Conservation (phyloP, 1,140 invertebrate genomes). For the Tetragnatha versicolor region DNA sequence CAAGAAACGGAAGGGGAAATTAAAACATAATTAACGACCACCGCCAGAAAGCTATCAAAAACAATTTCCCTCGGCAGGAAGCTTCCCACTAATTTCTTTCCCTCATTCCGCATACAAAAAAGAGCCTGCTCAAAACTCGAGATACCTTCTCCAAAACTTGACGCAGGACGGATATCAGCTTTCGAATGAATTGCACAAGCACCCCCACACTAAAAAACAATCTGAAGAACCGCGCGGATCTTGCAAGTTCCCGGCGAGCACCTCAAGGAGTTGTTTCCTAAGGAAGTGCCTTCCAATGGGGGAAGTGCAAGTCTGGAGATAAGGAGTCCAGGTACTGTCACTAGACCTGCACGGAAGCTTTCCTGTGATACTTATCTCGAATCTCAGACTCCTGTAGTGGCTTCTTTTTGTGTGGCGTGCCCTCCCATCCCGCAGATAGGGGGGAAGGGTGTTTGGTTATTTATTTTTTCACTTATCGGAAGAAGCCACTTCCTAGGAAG, state of each 20-base stretch:
- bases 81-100: no score
- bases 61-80: no score
- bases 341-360: conserved; percentile 29
- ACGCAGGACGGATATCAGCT: no score
- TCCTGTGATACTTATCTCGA: conserved; percentile 37
- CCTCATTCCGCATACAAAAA: no score
- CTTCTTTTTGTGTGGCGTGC: conserved; percentile 5
- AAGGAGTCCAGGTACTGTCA: conserved; percentile 44
- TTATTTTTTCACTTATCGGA: conserved; percentile 38
- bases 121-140: no score
- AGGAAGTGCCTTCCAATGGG: conserved; percentile 33
- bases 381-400: conserved; percentile 34
- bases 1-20: no score
- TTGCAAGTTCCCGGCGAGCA: background rate
- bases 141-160: no score
- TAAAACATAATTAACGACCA: no score
- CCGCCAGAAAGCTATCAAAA: no score
- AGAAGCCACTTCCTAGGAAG: conserved; percentile 32
- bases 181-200: no score
- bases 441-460: conserved; percentile 3
- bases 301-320: conserved; percentile 23
- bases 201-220: no score
- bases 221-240: background rate
- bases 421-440: background rate
- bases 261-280: conserved; percentile 32